A percentile compares a stretch with the other conserved stretches of the same genome.
phyloP scores from a whole-genome alignment of 2,888 invertebrate genomes.

The Limenitis camilla region DNA sequence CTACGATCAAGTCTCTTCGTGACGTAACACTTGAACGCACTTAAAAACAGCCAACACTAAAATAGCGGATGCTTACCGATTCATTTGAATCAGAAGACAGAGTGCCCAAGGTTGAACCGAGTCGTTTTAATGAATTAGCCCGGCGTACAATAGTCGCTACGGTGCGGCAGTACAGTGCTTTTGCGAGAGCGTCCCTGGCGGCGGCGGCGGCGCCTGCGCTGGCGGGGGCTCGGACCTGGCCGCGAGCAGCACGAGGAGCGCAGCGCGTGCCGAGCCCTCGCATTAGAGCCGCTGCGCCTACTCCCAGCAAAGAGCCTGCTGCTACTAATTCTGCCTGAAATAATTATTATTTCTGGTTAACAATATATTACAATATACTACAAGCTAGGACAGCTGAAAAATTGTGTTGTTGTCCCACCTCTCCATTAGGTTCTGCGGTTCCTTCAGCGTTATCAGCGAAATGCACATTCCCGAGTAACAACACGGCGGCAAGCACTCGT shows the following conservation, averaged over 20 bases:
- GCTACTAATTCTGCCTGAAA: conserved; percentile 86
- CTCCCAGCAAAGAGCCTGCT: conserved; percentile 86
- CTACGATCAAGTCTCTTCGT: no score
- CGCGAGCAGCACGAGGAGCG: conserved; percentile 86
- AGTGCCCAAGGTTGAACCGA: conserved; percentile 88
- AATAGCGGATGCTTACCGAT: conserved; percentile 78
- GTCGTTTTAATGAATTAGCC: conserved; percentile 91
- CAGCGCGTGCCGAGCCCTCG: conserved; percentile 88
- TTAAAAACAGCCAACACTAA: no score
- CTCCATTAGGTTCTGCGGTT: conserved; percentile 85
- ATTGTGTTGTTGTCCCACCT: conserved; percentile 53
- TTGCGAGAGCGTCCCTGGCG: conserved; percentile 91
- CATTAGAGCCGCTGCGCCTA: conserved; percentile 85
- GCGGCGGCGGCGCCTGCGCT: conserved; percentile 91
- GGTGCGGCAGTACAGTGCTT: conserved; percentile 94
- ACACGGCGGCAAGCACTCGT: conserved; percentile 90
- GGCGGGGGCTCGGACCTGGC: conserved; percentile 86
- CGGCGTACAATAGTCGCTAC: conserved; percentile 94
- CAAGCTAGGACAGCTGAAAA: not conserved
- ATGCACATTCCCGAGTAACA: conserved; percentile 93
- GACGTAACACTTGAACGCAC: no score
- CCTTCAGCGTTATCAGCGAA: conserved; percentile 87
- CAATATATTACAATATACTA: not conserved
- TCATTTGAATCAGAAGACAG: conserved; percentile 94
- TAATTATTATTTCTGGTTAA: conserved; percentile 40